Percentiles rank a stretch among this genome's conserved stretches.
Evolutionary conservation across 2,888 invertebrate species (phyloP).

Genomic region (Drosophila nigritarsus): DNA sequence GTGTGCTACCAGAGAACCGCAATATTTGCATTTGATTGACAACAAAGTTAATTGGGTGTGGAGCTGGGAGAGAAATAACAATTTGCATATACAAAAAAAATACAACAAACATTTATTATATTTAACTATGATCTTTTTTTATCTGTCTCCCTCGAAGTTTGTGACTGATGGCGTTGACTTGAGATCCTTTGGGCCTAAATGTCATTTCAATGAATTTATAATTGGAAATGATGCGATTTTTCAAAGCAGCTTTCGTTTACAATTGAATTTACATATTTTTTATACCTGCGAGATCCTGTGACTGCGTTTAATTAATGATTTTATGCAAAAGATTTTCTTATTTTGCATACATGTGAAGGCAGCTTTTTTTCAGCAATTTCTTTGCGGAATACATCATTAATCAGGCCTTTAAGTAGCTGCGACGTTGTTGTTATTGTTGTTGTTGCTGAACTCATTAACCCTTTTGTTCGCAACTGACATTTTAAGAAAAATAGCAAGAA

Average conservation of each 20-base stretch:
- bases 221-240: conserved; percentile 68
- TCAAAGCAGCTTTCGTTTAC: conserved; percentile 37
- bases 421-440: conserved; percentile 45
- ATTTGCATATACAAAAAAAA: conserved; percentile 61
- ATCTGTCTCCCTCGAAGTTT: conserved; percentile 9
- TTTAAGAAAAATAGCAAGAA: conserved; percentile 59
- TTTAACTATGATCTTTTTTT: conserved; percentile 58
- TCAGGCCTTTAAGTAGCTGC: conserved; percentile 68
- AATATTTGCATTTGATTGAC: conserved; percentile 81
- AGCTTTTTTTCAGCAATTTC: conserved; percentile 26
- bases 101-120: conserved; percentile 73
- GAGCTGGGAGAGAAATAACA: conserved; percentile 46
- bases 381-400: conserved; percentile 67
- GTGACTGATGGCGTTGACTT: conserved; percentile 67
- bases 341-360: conserved; percentile 61
- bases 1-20: conserved; percentile 58
- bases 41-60: conserved; percentile 82
- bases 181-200: conserved; percentile 64
- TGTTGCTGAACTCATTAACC: conserved; percentile 82
- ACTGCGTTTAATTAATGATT: conserved; percentile 81
- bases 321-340: conserved; percentile 70
- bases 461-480: conserved; percentile 79
- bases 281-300: conserved; percentile 39
- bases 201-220: conserved; percentile 81
- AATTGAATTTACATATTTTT: conserved; percentile 66